These are phyloP conservation scores for Gorsachius magnificus DNA, from an alignment of 2,797 vertebrate species.

Conservation along the genomic window DNA sequence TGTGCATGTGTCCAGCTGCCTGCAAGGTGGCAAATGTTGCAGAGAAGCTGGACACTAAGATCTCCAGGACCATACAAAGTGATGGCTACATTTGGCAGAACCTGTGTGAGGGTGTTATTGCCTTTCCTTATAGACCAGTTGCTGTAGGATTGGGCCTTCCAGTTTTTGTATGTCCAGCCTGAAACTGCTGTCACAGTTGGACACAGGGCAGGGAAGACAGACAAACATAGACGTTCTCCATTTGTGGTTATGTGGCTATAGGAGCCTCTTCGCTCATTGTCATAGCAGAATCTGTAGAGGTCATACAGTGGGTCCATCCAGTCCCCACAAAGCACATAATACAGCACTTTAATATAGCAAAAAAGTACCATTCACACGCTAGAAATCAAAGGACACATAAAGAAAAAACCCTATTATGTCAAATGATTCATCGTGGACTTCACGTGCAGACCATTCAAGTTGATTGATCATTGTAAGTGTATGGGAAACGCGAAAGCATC, in stretches of 20 bases:
- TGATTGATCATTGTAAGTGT: background rate
- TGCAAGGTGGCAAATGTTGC: background rate
- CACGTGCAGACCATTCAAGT: background rate
- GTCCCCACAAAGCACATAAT: background rate
- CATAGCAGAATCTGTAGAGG: background rate
- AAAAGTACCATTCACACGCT: background rate
- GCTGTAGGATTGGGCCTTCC: background rate
- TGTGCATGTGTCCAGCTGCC: background rate
- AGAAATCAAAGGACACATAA: background rate
- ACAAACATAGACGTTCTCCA: background rate
- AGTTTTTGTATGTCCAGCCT: background rate
- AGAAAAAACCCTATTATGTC: fast-evolving
- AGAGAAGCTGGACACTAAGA: background rate
- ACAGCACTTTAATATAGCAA: background rate
- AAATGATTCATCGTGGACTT: background rate
- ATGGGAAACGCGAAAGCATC: background rate
- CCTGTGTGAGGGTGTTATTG: fast-evolving
- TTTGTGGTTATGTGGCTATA: background rate
- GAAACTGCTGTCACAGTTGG: background rate
- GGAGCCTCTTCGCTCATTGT: background rate
- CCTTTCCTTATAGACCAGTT: background rate
- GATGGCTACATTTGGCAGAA: background rate
- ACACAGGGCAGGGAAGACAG: background rate
- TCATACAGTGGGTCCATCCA: fast-evolving
- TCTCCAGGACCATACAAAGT: background rate